These are phyloP conservation scores for Microchrysa polita DNA, from an alignment of 2,888 invertebrate genomes.

Conservation along the genomic window DNA sequence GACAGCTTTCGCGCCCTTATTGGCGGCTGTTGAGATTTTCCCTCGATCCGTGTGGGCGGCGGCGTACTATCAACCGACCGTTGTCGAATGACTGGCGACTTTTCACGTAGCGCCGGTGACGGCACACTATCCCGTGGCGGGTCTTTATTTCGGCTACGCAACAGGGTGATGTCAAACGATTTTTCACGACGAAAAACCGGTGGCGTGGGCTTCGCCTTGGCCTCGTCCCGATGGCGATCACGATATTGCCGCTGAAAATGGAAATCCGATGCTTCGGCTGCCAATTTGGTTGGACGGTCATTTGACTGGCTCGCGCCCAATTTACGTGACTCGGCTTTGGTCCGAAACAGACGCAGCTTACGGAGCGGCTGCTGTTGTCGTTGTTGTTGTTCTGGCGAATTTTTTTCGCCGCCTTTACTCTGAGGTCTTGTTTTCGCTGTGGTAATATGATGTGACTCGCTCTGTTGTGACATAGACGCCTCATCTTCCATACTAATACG, in stretches of 20 bases:
- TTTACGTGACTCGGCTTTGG: constrained; percentile 76
- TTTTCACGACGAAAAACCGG: constrained; percentile 49
- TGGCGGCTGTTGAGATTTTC: constrained; percentile 13
- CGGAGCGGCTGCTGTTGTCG: constrained; percentile 66
- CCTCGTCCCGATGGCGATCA: constrained; percentile 1
- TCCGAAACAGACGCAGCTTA: constrained; percentile 77
- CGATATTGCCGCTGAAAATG: constrained; percentile 23
- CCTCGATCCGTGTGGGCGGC: not conserved
- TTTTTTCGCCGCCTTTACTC: constrained; percentile 62
- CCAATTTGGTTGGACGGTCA: constrained; percentile 31
- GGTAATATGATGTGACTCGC: constrained; percentile 62
- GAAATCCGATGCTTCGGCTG: constrained; percentile 45
- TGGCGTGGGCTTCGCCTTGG: constrained; percentile 27
- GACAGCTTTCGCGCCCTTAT: constrained; percentile 45
- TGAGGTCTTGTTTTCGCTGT: constrained; percentile 64
- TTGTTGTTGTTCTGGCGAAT: constrained; percentile 63
- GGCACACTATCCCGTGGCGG: not conserved
- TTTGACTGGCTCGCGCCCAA: constrained; percentile 30
- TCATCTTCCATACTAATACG: constrained; percentile 53
- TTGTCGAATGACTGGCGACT: constrained; percentile 12
- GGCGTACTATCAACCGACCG: not conserved
- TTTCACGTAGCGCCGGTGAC: not conserved
- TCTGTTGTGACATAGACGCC: not conserved
- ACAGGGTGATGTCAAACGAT: constrained; percentile 48
- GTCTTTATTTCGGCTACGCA: constrained; percentile 37